phyloP scores from a whole-genome alignment of 2,888 invertebrate species.

The Escarpia spicata region DNA sequence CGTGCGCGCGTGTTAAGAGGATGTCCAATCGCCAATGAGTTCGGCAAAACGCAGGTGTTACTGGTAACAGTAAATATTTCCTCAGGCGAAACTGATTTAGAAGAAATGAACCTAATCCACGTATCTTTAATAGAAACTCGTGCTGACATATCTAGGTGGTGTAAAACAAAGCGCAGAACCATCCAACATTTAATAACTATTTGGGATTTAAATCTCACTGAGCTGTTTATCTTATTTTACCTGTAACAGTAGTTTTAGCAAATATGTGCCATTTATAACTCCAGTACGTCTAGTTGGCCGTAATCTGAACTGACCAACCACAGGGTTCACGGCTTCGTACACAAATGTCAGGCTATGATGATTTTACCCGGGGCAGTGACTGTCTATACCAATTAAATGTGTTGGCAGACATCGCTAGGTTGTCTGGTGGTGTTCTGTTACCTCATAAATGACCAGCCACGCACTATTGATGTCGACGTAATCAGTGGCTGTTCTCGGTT shows the following conservation, averaged over 20 bases:
- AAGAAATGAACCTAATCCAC: neutral
- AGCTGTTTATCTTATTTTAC: neutral
- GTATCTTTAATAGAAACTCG: neutral
- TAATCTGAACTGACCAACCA: neutral
- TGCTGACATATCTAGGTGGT: neutral
- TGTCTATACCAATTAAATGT: neutral
- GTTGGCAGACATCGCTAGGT: neutral
- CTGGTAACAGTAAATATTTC: neutral
- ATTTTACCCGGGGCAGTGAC: neutral
- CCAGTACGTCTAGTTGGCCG: neutral
- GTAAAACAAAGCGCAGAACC: neutral
- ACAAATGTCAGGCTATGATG: neutral
- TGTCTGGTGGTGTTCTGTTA: neutral
- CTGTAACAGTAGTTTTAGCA: neutral
- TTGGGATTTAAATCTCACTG: neutral
- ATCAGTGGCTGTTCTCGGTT: neutral
- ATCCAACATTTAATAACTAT: neutral
- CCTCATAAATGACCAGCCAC: neutral
- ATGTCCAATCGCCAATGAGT: neutral
- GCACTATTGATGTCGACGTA: neutral
- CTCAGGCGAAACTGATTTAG: neutral
- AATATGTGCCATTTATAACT: neutral
- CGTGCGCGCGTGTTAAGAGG: neutral
- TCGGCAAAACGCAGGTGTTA: neutral
- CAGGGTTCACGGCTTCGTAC: neutral